phyloP scores from a whole-genome alignment of 92 coral and sea anemone species.

The Zoanthus sociatus region DNA sequence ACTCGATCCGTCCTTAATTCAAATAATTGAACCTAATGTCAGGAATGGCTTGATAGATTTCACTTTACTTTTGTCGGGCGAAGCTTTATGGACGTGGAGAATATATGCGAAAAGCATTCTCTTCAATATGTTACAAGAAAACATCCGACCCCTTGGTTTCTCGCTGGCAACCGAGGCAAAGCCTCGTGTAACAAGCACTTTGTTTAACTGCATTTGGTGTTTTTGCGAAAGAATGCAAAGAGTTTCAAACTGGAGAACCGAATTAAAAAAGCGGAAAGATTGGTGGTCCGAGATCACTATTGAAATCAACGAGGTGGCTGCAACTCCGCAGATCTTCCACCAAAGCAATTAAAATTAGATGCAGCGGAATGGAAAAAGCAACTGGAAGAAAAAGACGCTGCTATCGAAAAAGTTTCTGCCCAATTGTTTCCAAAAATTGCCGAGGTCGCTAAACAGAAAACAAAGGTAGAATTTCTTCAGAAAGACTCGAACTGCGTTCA shows the following conservation, averaged over 20 bases:
- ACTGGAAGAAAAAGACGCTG: background rate
- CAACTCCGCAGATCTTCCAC: background rate
- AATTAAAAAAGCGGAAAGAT: background rate
- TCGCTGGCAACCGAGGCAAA: conserved; percentile 16
- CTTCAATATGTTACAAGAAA: background rate
- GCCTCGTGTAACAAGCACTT: background rate
- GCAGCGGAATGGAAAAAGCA: background rate
- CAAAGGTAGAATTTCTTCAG: background rate
- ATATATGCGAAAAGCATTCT: background rate
- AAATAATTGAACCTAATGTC: too few species aligned
- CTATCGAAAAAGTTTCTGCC: background rate
- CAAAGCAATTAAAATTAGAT: background rate
- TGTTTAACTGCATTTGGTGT: background rate
- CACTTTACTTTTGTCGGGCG: conserved; percentile 17
- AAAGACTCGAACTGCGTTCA: background rate
- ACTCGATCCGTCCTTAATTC: too few species aligned
- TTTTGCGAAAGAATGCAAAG: background rate
- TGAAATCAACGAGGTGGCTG: background rate
- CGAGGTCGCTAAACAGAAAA: background rate
- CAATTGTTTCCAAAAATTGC: background rate
- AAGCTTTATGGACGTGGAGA: background rate
- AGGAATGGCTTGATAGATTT: background rate
- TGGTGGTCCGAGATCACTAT: conserved; percentile 21
- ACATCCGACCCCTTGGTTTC: conserved; percentile 3
- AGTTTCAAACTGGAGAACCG: background rate